These are phyloP conservation scores for Drosophila nasuta DNA, from an alignment of 1,140 invertebrate species.

Conservation along the genomic window DNA sequence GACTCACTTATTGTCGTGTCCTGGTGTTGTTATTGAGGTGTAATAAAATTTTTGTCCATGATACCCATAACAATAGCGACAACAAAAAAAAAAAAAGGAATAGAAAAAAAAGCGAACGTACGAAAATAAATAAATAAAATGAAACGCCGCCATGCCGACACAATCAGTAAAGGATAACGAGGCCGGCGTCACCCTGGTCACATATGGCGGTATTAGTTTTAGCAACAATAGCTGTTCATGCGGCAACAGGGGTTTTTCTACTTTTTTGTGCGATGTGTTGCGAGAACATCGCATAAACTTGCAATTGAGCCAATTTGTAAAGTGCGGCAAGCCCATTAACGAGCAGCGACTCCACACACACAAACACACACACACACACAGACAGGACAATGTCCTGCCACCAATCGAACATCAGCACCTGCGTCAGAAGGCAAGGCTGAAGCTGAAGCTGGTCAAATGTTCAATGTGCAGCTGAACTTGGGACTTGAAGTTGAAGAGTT, in stretches of 20 bases:
- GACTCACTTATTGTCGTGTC: slow-evolving; percentile 72
- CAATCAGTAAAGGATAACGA: slow-evolving; percentile 79
- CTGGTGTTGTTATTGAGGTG: slow-evolving; percentile 84
- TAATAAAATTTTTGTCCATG: slow-evolving; percentile 84
- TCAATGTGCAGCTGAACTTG: background rate
- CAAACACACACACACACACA: background rate
- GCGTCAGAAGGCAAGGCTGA: slow-evolving; percentile 24
- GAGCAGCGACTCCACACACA: slow-evolving; percentile 31
- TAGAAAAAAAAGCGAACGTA: background rate
- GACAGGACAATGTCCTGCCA: slow-evolving; percentile 38
- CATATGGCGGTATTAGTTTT: slow-evolving; percentile 79
- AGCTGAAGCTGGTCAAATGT: too few species aligned
- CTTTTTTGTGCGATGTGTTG: background rate
- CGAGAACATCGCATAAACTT: slow-evolving; percentile 72
- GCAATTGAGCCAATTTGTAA: slow-evolving; percentile 84
- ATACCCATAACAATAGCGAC: slow-evolving; percentile 71
- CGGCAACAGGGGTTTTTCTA: background rate
- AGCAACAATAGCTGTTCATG: slow-evolving; percentile 43
- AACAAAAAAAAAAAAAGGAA: background rate
- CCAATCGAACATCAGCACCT: slow-evolving; percentile 53
- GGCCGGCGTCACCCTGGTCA: slow-evolving; percentile 62
- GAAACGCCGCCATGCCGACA: slow-evolving; percentile 44
- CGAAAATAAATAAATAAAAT: slow-evolving; percentile 30
- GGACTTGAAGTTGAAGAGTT: background rate
- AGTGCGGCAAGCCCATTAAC: slow-evolving; percentile 80